Evolutionary conservation across 2,888 invertebrate genomes (phyloP).

Genomic region (Imbricaverruca yamaguchii): DNA sequence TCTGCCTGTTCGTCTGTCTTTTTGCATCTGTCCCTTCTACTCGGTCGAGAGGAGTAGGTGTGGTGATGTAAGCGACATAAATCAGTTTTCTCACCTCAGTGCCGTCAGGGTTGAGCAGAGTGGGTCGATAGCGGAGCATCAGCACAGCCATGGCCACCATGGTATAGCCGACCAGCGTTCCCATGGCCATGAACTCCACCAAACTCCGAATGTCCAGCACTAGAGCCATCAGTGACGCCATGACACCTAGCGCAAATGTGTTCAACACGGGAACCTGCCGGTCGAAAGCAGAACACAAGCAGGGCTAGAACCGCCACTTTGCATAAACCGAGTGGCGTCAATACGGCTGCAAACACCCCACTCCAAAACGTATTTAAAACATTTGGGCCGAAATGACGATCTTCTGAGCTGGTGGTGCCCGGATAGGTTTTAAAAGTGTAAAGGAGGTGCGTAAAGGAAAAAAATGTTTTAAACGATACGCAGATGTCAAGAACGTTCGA

Average conservation of each 20-base stretch:
- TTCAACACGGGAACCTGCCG: conserved; percentile 62
- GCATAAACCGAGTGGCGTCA: too few relatives aligned
- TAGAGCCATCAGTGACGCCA: conserved; percentile 69
- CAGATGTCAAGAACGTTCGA: too few relatives aligned
- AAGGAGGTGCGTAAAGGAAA: too few relatives aligned
- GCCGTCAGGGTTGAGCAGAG: conserved; percentile 24
- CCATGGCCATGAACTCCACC: conserved; percentile 92
- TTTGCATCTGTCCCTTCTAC: too few relatives aligned
- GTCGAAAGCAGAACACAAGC: not conserved
- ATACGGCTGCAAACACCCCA: too few relatives aligned
- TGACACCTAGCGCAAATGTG: conserved; percentile 64
- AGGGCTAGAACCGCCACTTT: not conserved
- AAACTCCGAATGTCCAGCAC: conserved; percentile 80
- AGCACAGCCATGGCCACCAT: conserved; percentile 87
- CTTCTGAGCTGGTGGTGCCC: too few relatives aligned
- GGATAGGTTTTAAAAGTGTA: too few relatives aligned
- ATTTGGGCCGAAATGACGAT: too few relatives aligned
- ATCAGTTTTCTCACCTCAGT: conserved; percentile 22
- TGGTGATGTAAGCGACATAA: conserved; percentile 2
- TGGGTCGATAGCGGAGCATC: conserved; percentile 68
- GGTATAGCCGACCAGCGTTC: conserved; percentile 77
- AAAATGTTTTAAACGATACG: too few relatives aligned
- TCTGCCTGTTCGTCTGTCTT: too few relatives aligned
- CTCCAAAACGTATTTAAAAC: too few relatives aligned
- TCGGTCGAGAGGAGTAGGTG: too few relatives aligned